phyloP scores from a whole-genome alignment of 2,888 invertebrate genomes.

The Parochlus steinenii region DNA sequence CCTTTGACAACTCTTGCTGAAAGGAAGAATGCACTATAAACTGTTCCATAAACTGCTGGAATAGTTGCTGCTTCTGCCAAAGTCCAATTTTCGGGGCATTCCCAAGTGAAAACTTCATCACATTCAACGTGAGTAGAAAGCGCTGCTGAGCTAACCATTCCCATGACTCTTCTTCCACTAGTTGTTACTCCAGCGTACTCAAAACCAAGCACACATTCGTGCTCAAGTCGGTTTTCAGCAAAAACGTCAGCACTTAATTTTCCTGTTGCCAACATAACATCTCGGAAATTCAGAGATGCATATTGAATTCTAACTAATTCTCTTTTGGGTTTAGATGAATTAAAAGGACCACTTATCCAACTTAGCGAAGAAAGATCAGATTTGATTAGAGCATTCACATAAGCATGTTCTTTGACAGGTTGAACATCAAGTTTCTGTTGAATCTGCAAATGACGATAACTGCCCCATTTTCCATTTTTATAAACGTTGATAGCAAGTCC shows the following conservation, averaged over 20 bases:
- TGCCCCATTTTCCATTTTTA: constrained; percentile 49
- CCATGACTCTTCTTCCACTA: constrained; percentile 64
- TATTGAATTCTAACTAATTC: constrained; percentile 43
- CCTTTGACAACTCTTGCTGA: constrained; percentile 23
- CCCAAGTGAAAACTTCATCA: constrained; percentile 63
- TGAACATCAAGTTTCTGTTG: constrained; percentile 31
- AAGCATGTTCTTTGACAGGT: constrained; percentile 45
- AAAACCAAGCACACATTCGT: constrained; percentile 51
- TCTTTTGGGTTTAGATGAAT: constrained; percentile 12
- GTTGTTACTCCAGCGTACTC: constrained; percentile 41
- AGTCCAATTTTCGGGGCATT: constrained; percentile 62
- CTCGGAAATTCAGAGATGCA: constrained; percentile 79
- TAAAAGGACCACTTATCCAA: constrained; percentile 61
- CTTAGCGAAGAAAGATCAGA: constrained; percentile 74
- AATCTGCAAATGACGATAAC: constrained; percentile 62
- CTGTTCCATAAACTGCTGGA: constrained; percentile 59
- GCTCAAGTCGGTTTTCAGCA: constrained; percentile 42
- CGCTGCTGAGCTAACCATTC: constrained; percentile 65
- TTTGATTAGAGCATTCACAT: constrained; percentile 56
- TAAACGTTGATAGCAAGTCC: constrained; percentile 67
- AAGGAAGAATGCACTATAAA: constrained; percentile 35
- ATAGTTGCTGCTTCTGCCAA: constrained; percentile 66
- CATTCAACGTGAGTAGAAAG: constrained; percentile 69
- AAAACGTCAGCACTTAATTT: constrained; percentile 71
- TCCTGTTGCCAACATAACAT: constrained; percentile 86